Base-by-base conservation (phyloP, 2,888 invertebrate genomes). In the Asteroscopus sphinx region DNA sequence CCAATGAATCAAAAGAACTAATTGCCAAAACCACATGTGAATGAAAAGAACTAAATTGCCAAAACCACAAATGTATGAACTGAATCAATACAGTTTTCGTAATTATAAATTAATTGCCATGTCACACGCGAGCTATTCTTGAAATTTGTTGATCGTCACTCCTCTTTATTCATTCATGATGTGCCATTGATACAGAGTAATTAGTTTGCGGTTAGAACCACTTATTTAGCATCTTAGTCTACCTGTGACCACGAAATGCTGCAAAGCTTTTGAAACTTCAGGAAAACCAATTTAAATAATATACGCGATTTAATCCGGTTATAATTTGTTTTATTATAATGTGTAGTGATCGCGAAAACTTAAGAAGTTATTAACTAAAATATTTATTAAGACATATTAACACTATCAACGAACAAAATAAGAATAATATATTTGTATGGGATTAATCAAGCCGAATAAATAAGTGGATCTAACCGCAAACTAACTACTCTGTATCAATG, bases 91-190 rank as follows among this genome's bases (percentile, higher is more conserved):
- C 4, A 46, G 28, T 42, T 60, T 41, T 32, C 21, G 13, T 46
- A n/a, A n/a, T n/a, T n/a, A n/a, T n/a, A n/a, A n/a, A 49, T 58
- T 76, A 73, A 78, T 57, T 49, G 65, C 54, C 54, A 52, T 53
- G 46, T 65, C 49, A 70, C 83, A 86, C 85, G 86, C 81, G 68
- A 85, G 46, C 71, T 65, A 56, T 74, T 74, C 58, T 70, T 56
- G 21, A 56, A 73, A 56, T 11, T 68, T 17, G 8, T 11, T 8
- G 3, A 32, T 28, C 17, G 15, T 36, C 56, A 68, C 72, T 66
- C 41, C 54, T 55, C 47, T 68, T 57, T 58, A 41, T n/a, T 39
- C 61, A 58, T 63, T 63, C 52, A 60, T 49, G 13, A 32, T 48
- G 15, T 45, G 77, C 78, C 75, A 82, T 76, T 74, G 61, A 75